Evolutionary conservation across 2,797 vertebrate genomes (phyloP).

Genomic region (Heteromormyrus szaboi): DNA sequence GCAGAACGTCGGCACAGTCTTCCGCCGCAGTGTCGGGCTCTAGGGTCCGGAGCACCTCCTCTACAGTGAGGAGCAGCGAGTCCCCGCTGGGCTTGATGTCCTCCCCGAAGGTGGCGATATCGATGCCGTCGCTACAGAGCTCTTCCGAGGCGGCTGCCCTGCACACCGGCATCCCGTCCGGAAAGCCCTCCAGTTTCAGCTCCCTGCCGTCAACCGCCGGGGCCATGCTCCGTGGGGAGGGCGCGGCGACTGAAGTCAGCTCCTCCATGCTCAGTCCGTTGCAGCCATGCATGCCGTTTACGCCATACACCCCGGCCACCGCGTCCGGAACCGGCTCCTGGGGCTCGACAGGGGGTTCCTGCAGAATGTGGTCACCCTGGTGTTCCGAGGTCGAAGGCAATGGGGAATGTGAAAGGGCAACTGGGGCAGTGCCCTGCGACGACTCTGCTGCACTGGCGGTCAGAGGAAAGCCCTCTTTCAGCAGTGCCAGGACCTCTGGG

Average conservation of each 20-base stretch:
- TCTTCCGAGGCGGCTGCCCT: constrained; percentile 68
- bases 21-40: constrained; percentile 76
- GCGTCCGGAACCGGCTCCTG: constrained; percentile 61
- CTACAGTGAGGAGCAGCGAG: constrained; percentile 82
- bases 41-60: constrained; percentile 84
- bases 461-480: constrained; percentile 79
- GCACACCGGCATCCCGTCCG: constrained; percentile 73
- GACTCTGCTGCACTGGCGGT: constrained; percentile 56
- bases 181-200: constrained; percentile 65
- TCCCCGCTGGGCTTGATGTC: constrained; percentile 74
- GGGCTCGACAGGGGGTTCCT: constrained; percentile 62
- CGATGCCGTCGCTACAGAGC: constrained; percentile 65
- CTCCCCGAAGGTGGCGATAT: constrained; percentile 73
- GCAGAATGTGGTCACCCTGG: constrained; percentile 39
- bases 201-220: constrained; percentile 59
- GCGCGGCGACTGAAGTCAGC: constrained; percentile 67
- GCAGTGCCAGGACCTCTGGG: constrained; percentile 79
- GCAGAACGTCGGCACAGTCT: constrained; percentile 68
- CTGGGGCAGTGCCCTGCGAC: constrained; percentile 59
- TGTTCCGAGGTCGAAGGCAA: constrained; percentile 73
- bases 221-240: constrained; percentile 67
- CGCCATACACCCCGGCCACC: constrained; percentile 57
- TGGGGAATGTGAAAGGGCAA: constrained; percentile 78
- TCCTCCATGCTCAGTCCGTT: constrained; percentile 78
- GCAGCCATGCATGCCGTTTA: constrained; percentile 78